Evolutionary conservation across 2,888 invertebrate species (phyloP), one percentile per base, ranked within the genome.

Genomic region (Chrysina gloriosa): DNA sequence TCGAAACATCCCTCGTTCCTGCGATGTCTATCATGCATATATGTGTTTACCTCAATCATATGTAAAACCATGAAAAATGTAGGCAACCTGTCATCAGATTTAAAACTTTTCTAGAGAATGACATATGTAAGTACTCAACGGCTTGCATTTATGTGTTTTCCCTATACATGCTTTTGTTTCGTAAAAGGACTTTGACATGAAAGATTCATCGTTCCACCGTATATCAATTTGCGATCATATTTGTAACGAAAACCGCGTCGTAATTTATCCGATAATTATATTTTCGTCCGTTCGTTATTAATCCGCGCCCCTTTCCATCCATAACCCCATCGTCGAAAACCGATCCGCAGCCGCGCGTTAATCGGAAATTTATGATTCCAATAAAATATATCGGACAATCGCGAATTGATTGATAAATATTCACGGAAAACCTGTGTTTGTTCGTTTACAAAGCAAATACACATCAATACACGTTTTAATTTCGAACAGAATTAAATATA

Each of bases 361-460:
- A 61, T 61, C 58, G 42, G 14, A 23, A 42, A 61, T 61, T 61
- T 61, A 61, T 61, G 42, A 61, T 45, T 42, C 58, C 42, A 61
- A 61, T 61, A 61, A 61, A 61, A 61, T 61, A 42, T 42, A 42
- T 42, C 19, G 16, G 29, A 61, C 56, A 21, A 19, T 29, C 21
- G 36, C n/a, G 21, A 48, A 56, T 56, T 36, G 56, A 56, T 61
- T 61, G 58, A 42, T 61, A 61, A 61, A 61, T 61, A 42, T 61
- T 61, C 58, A 42, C 25, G 27, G 27, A 61, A 61, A 61, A 61
- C 42, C 42, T 29, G 16, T 61, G 58, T 61, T 61, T 61, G 23
- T 45, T 25, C 42, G 27, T 16, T 27, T 27, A 42, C 6, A 42
- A 25, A 31, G 25, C 27, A 27, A 58, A 58, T 56, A 56, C 27